Conservation (phyloP, 2,113 vertebrate genomes). For the Eretmochelys imbricata region DNA sequence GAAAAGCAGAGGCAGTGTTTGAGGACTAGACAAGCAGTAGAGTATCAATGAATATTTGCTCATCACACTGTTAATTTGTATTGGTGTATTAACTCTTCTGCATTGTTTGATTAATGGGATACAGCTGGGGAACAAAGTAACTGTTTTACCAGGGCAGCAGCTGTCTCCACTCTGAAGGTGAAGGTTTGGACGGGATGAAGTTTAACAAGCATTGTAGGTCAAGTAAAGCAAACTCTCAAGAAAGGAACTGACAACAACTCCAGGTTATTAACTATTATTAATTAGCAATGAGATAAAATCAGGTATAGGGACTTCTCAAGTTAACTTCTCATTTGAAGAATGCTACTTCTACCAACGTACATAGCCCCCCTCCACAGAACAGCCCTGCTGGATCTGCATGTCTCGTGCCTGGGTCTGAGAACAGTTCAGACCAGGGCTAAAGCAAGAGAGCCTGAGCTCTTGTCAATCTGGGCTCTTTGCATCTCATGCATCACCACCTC, state of each 20-base stretch:
- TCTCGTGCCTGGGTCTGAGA: not conserved
- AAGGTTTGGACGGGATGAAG: not conserved
- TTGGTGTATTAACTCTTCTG: not conserved
- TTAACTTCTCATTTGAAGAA: not conserved
- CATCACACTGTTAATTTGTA: not conserved
- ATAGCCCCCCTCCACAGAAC: not conserved
- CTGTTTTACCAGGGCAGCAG: not conserved
- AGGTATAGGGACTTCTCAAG: not conserved
- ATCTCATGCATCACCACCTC: not conserved
- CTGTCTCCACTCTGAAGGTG: not conserved
- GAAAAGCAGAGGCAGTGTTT: not conserved
- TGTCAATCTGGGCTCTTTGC: not conserved
- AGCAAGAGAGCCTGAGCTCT: not conserved
- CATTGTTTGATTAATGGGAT: not conserved
- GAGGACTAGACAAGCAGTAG: not conserved
- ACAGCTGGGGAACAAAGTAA: not conserved
- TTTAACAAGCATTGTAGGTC: not conserved
- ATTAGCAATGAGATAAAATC: not conserved
- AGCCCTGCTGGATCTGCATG: not conserved
- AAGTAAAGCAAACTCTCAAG: not conserved
- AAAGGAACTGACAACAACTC: not conserved
- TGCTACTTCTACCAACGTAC: not conserved
- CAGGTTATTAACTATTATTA: not conserved
- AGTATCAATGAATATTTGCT: fast-evolving
- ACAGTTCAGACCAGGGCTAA: not conserved